Evolutionary conservation across 2,113 vertebrate species (phyloP).

Genomic region (Electrona antarctica): DNA sequence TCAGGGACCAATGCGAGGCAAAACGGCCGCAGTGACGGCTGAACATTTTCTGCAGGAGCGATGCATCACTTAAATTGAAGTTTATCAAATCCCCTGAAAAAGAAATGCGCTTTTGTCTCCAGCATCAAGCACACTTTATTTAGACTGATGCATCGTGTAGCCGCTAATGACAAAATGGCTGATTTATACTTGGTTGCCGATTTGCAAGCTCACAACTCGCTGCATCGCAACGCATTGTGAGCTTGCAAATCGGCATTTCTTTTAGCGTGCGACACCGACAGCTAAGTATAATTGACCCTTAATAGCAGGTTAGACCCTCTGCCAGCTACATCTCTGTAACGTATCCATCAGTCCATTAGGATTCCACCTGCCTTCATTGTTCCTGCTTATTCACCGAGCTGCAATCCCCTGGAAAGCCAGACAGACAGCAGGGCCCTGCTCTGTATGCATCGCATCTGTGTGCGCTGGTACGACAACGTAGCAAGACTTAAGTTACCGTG

Average conservation of each 20-base stretch:
- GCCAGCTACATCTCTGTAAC: too few relatives aligned
- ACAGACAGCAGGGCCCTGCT: conserved; percentile 16
- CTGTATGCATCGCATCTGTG: conserved; percentile 9
- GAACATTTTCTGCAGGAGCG: conserved; percentile 25
- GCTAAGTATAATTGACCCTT: too few relatives aligned
- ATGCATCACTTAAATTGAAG: not conserved
- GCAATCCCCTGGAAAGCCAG: conserved; percentile 18
- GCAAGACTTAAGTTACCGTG: not conserved
- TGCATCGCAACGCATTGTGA: too few relatives aligned
- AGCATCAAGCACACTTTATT: conserved; percentile 27
- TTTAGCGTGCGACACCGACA: too few relatives aligned
- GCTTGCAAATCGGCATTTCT: too few relatives aligned
- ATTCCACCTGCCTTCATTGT: too few relatives aligned
- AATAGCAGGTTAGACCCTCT: too few relatives aligned
- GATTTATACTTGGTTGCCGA: conserved; percentile 60
- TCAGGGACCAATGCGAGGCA: conserved; percentile 9
- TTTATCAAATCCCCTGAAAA: conserved; percentile 13
- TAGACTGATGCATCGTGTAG: conserved; percentile 20
- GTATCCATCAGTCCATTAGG: too few relatives aligned
- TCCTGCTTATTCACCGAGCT: too few relatives aligned
- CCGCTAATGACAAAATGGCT: conserved; percentile 45
- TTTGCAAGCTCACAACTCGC: too few relatives aligned
- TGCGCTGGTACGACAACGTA: not conserved
- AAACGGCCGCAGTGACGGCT: conserved; percentile 16
- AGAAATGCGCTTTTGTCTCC: conserved; percentile 17